These are phyloP conservation scores for Erinaceus europaeus DNA, from an alignment of 2,113 vertebrate genomes.

Conservation along the genomic window DNA sequence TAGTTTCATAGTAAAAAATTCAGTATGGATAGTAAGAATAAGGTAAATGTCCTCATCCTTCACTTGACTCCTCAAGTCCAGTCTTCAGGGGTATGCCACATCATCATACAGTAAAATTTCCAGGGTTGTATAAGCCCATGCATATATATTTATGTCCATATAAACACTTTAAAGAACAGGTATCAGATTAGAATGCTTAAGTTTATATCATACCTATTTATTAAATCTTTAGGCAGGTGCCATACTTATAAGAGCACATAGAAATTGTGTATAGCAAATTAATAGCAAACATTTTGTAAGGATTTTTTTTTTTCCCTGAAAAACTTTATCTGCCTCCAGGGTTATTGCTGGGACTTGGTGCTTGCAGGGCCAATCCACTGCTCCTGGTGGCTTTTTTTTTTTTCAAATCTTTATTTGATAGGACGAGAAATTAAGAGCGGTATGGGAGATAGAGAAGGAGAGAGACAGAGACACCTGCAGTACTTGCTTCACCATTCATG, in stretches of 20 bases:
- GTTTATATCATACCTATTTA: background rate
- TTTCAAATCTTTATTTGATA: too few species aligned
- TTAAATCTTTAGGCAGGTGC: conserved; percentile 1
- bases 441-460: too few species aligned
- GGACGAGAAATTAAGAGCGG: too few species aligned
- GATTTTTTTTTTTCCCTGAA: background rate
- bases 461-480: too few species aligned
- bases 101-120: conserved; percentile 23
- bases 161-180: conserved; percentile 17
- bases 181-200: conserved; percentile 36
- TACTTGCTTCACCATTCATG: too few species aligned
- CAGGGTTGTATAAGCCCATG: background rate
- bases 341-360: too few species aligned
- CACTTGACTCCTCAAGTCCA: background rate
- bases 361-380: too few species aligned
- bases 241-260: conserved; percentile 31
- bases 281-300: conserved; percentile 40
- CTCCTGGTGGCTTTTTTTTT: too few species aligned
- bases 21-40: background rate
- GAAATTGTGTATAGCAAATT: conserved; percentile 12
- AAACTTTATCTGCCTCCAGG: too few species aligned
- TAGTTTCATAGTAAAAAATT: conserved; percentile 9
- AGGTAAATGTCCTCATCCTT: background rate
- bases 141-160: background rate
- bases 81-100: background rate